Evolutionary conservation across 2,888 invertebrate species (phyloP), one percentile per base, ranked within the genome.

Genomic region (Diarsia rubi): DNA sequence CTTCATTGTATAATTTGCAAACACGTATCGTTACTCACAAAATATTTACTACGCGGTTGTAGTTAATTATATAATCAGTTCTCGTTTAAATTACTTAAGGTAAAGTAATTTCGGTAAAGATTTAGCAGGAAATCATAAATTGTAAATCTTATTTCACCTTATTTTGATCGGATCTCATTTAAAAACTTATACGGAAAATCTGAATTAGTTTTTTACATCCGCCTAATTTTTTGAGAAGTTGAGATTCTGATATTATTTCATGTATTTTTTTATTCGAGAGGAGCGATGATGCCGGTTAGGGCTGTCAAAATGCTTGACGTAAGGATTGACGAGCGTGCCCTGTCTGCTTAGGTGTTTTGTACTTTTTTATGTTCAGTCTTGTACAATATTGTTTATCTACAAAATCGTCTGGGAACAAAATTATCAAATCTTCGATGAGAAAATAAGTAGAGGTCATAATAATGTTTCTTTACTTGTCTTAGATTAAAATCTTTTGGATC

Each of bases 251-350:
- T 89, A 83, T 86, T 88, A 88, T 86, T 91, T 92, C 91, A 91
- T 93, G 92, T 94, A 93, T 88, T 91, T 90, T 90, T 88, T 90
- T 86, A 79, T 91, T 84, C 84, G 87, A 86, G 90, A 85, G 90
- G 90, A 87, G 89, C 93, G 92, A 90, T 95, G 96, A 96, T 95
- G 95, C 94, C 96, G 95, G 95, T 95, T 94, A 93, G 91, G 92
- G 93, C 96, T 96, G 96, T 96, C 96, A 96, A 94, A 96, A 93
- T 90, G 91, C 92, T 90, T 96, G 96, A 96, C 95, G 94, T 92
- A 87, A 91, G 93, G 95, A 96, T 95, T 96, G 96, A 96, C 96
- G 95, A 95, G 94, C 95, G 93, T 92, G 90, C 90, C 92, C 88
- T 91, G 92, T 86, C 90, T 84, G 87, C 83, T 85, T 88, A 85